Percentiles rank a stretch among this genome's conserved stretches.
Conservation (phyloP, 2,888 invertebrate genomes). For the Protodeltote pygarga region DNA sequence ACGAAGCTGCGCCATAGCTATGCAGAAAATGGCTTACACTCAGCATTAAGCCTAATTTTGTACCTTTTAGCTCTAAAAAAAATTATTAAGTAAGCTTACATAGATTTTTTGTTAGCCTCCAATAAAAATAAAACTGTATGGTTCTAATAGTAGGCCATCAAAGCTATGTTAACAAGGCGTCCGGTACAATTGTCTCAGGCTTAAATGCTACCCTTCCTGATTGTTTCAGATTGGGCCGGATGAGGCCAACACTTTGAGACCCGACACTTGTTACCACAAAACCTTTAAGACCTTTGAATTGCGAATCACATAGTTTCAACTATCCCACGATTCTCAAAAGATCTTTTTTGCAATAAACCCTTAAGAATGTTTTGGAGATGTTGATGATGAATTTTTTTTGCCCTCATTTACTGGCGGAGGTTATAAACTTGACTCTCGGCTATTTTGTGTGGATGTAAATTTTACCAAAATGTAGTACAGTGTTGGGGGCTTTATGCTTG, state of each 20-base stretch:
- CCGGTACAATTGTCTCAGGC: conserved; percentile 7
- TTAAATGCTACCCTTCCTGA: conserved; percentile 49
- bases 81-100: no score
- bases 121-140: background rate
- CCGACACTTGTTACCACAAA: conserved; percentile 48
- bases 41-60: no score
- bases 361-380: conserved; percentile 7
- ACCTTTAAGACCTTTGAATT: conserved; percentile 64
- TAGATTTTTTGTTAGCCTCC: background rate
- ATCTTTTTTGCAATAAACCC: conserved; percentile 12
- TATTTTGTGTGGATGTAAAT: conserved; percentile 24
- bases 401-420: conserved; percentile 3
- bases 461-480: conserved; percentile 32
- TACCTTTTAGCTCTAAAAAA: no score
- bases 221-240: conserved; percentile 62
- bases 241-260: conserved; percentile 49
- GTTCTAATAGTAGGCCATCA: background rate
- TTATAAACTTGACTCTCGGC: conserved; percentile 14
- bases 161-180: conserved; percentile 4
- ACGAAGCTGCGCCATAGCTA: no score
- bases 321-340: conserved; percentile 44
- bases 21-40: no score
- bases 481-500: conserved; percentile 23
- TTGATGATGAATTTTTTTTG: conserved; percentile 23
- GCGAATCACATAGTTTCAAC: conserved; percentile 71